A percentile compares a stretch with the other conserved stretches of the same genome.
Conservation (phyloP, 2,797 vertebrate genomes). For the Sarcophilus harrisii region DNA sequence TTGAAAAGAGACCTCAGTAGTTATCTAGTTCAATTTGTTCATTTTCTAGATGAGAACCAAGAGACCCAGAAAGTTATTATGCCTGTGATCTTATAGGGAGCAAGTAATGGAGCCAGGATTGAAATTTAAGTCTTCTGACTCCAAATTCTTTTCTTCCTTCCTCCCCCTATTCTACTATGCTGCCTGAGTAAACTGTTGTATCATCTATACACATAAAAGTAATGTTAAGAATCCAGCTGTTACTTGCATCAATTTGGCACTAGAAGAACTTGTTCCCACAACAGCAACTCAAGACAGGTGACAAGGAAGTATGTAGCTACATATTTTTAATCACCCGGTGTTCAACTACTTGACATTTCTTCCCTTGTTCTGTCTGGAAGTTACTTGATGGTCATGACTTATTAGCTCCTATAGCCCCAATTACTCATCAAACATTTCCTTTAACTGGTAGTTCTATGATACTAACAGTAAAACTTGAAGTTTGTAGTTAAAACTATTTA, state of each 20-base stretch:
- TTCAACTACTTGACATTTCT: not conserved
- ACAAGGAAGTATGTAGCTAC: not conserved
- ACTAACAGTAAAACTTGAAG: not conserved
- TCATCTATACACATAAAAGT: not conserved
- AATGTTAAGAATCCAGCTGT: not conserved
- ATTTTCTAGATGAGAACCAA: not conserved
- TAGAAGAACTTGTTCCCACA: not conserved
- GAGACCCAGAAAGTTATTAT: not conserved
- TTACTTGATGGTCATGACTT: not conserved
- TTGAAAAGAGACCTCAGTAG: not conserved
- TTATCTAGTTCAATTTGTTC: not conserved
- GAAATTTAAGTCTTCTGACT: not conserved
- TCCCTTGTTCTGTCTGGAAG: not conserved
- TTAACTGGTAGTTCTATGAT: not conserved
- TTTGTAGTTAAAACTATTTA: not conserved
- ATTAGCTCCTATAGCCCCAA: not conserved
- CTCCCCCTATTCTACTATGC: not conserved
- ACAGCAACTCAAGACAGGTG: not conserved
- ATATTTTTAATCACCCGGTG: not conserved
- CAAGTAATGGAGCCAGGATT: not conserved
- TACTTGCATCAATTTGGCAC: not conserved
- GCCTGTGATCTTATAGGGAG: not conserved
- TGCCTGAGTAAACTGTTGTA: not conserved
- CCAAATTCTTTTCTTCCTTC: not conserved
- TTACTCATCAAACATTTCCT: not conserved